A percentile compares a stretch with the other conserved stretches of the same genome.
Conservation (phyloP, 2,797 vertebrate species). For the Hemitrygon akajei region DNA sequence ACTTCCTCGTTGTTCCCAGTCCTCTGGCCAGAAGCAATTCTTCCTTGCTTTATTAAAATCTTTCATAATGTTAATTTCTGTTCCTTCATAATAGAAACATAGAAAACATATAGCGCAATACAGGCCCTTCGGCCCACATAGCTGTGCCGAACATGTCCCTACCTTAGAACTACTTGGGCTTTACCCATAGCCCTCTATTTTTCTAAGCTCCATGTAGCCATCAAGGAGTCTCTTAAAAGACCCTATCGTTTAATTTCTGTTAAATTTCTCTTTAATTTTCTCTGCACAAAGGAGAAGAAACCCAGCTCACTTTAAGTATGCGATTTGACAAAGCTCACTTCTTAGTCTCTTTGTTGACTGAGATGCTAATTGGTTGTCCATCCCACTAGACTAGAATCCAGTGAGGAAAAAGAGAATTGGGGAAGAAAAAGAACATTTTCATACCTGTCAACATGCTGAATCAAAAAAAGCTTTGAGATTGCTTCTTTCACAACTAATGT, state of each 20-base stretch:
- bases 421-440: background rate
- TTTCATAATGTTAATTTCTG: background rate
- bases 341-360: background rate
- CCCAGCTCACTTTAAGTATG: background rate
- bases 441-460: background rate
- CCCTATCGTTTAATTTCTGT: background rate
- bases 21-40: background rate
- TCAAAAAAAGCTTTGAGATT: background rate
- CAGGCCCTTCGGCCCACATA: too few relatives aligned
- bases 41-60: background rate
- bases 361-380: background rate
- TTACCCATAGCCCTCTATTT: too few relatives aligned
- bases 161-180: too few relatives aligned
- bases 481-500: background rate
- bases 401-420: background rate
- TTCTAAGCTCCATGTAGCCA: too few relatives aligned
- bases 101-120: too few relatives aligned
- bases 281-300: background rate
- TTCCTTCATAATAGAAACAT: too few relatives aligned
- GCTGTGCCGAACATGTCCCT: too few relatives aligned
- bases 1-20: background rate
- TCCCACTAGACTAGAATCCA: background rate
- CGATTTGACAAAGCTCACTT: background rate
- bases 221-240: too few relatives aligned
- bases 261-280: background rate